phyloP scores from a whole-genome alignment of 2,797 vertebrate genomes.

The Pelobates cultripes region DNA sequence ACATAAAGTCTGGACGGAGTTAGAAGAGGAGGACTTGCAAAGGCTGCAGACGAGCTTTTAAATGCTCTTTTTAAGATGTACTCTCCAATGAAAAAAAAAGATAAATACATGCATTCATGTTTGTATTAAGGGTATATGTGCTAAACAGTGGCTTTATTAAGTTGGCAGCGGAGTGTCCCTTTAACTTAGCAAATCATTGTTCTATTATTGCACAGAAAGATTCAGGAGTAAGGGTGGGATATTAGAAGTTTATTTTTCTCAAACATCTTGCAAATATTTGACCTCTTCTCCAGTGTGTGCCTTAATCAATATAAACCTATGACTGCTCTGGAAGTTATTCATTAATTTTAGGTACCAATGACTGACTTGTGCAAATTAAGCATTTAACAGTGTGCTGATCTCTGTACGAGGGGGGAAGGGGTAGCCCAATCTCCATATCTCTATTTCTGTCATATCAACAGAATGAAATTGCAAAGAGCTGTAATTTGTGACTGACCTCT shows the following conservation, averaged over 20 bases:
- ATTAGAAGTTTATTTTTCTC: not conserved
- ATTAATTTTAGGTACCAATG: conserved; percentile 77
- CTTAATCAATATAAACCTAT: conserved; percentile 75
- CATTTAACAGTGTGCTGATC: conserved; percentile 65
- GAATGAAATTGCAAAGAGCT: conserved; percentile 71
- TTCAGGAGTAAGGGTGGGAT: too few relatives aligned
- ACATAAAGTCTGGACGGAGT: too few relatives aligned
- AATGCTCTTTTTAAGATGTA: too few relatives aligned
- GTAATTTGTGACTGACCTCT: conserved; percentile 73
- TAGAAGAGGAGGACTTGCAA: too few relatives aligned
- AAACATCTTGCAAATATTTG: conserved; percentile 59
- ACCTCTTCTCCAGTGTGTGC: conserved; percentile 72
- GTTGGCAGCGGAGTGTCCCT: too few relatives aligned
- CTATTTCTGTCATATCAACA: conserved; percentile 75
- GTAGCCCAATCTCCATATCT: conserved; percentile 61
- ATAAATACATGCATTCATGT: too few relatives aligned
- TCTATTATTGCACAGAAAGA: too few relatives aligned
- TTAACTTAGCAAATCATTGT: too few relatives aligned
- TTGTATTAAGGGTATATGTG: too few relatives aligned
- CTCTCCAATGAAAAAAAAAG: too few relatives aligned
- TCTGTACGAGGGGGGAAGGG: conserved; percentile 36
- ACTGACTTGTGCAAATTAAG: conserved; percentile 72
- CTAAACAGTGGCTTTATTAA: too few relatives aligned
- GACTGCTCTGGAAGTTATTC: conserved; percentile 74
- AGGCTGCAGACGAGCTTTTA: too few relatives aligned